Evolutionary conservation across 35 echinoderm and acorn worm species (phyloP), one percentile per base, ranked within the genome.

Genomic region (Apostichopus parvimensis): DNA sequence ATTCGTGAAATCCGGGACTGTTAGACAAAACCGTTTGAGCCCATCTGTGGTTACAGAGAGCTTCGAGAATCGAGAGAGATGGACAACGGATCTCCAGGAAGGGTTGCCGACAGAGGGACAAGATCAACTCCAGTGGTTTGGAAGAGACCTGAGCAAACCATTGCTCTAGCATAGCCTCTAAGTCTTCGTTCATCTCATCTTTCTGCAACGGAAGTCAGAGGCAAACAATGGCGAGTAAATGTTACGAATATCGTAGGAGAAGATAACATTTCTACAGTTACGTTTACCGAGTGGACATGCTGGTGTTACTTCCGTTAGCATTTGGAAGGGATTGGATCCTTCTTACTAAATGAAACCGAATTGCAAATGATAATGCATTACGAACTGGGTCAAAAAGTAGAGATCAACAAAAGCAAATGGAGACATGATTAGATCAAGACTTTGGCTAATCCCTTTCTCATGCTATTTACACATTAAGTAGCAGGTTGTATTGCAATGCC

Each of bases 21-120:
- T 90, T 79, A 28, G 89, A 91, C 10, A 98, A 56, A 25, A 81
- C 66, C 54, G 12, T 53, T 52, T 93, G 94, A 5, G 91, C 96
- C 96, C 96, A 98, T 7, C 23, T 78, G 22, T 98, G 94, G 82
- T 93, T 92, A 17, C 90, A 92, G 7, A 98, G 64, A 21, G 93
- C 78, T 22, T 90, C 79, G 4, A 98, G 9, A 60, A 98, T 93
- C 0, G 79, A 82, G 14, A 98, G 72, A 8, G 96, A 81, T 5
- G 91, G 87, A 90, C 94, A 95, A 5, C 92, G 87, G 56, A 98
- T 91, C 88, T 98, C 96, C 15, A 72, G 88, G 54, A 98, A 98
- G 9, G 96, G 96, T 56, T 98, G 96, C 64, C 93, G 81, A 75
- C 96, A 98, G 21, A 98, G 83, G 4, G 94, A 84, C 6, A 95